phyloP scores from a whole-genome alignment of 1,140 invertebrate species.

The Cecropterus lyciades region DNA sequence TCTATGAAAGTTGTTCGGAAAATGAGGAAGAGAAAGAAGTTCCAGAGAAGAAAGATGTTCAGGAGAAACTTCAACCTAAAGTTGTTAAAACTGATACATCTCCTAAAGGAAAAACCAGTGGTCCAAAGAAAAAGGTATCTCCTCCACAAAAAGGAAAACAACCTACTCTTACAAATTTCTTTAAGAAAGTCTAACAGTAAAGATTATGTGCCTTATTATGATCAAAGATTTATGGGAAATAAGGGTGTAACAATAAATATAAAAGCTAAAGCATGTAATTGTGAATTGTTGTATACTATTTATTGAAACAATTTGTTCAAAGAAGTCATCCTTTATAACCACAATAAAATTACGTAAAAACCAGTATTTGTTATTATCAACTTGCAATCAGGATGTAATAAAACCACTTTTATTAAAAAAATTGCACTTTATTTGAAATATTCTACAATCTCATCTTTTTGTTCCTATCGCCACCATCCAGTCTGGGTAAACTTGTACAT shows the following conservation, averaged over 20 bases:
- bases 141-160: slow-evolving; percentile 75
- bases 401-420: slow-evolving; percentile 13
- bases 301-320: too few relatives aligned
- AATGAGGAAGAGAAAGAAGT: slow-evolving; percentile 56
- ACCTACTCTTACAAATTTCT: slow-evolving; percentile 69
- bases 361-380: too few relatives aligned
- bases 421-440: slow-evolving; percentile 35
- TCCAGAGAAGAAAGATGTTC: slow-evolving; percentile 27
- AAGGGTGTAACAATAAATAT: too few relatives aligned
- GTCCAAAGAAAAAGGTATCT: slow-evolving; percentile 62
- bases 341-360: too few relatives aligned
- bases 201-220: background rate
- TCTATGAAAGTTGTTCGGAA: slow-evolving; percentile 77
- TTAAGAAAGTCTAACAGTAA: slow-evolving; percentile 59
- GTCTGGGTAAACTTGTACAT: slow-evolving; percentile 78
- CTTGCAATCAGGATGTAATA: too few relatives aligned
- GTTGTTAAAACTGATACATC: slow-evolving; percentile 50
- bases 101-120: slow-evolving; percentile 53
- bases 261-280: too few relatives aligned
- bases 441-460: slow-evolving; percentile 59
- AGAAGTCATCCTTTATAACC: too few relatives aligned
- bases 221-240: too few relatives aligned
- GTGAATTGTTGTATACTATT: too few relatives aligned
- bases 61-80: slow-evolving; percentile 44
- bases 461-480: slow-evolving; percentile 81